Base-by-base conservation (phyloP, 2,113 vertebrate species). In the Sinocyclocheilus anophthalmus region DNA sequence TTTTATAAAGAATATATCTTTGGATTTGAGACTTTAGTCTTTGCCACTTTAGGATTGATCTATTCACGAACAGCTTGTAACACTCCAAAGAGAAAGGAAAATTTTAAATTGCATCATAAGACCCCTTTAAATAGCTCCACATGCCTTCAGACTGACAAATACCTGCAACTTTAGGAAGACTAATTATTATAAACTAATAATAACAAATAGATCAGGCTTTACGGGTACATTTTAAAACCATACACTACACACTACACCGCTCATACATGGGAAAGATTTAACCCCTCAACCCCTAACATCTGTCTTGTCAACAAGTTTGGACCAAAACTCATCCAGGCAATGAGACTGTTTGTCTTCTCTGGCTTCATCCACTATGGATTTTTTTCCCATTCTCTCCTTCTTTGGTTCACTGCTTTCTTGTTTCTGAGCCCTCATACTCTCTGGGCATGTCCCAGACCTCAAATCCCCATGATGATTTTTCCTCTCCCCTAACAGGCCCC, bases 401-500 rank as follows among this genome's bases (percentile, higher is more conserved):
- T 45, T 45, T 45, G 10, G 45, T 45, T 45, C 9, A 48, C 3
- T 48, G 45, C 45, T 13, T 20, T 78, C 55, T 26, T 4, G 13
- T 57, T 59, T 73, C 50, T 61, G 9, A 69, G 70, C 50, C 24
- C 85, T 84, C 61, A 26, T 69, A 18, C 33, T 50, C 59, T 59
- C 37, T 53, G 18, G 55, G 70, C 59, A 37, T 12, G 24, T 37
- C 67, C 53, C 77, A 70, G 76, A 22, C 89, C 86, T 76, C 86
- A 72, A 76, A 87, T 90, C 81, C 81, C 84, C 76, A 88, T 81
- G 61, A 30, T 80, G 89, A 91, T 85, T 87, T 81, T 90, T 88
- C 81, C 87, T 87, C 85, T 91, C 87, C 86, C 79, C 79, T 26
- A 79, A 85, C 82, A 86, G 76, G 75, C 48, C 69, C 67, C 84